phyloP scores from a whole-genome alignment of 2,113 vertebrate genomes.

The Lophotis ruficrista region DNA sequence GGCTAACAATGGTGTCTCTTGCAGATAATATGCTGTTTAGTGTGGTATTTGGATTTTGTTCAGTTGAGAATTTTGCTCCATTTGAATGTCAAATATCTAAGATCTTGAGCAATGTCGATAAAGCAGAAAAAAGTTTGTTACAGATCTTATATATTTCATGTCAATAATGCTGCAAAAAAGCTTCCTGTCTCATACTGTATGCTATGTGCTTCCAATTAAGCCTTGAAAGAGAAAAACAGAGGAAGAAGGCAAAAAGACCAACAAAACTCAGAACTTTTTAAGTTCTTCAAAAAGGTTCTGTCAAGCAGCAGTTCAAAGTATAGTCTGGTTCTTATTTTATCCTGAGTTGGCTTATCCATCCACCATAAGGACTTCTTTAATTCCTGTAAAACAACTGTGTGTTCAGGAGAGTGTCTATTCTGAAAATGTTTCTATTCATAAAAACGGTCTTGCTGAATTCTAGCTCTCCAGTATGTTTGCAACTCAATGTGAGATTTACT shows the following conservation, averaged over 20 bases:
- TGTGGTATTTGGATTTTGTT: not conserved
- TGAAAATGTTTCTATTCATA: conserved; percentile 71
- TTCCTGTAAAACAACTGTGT: conserved; percentile 70
- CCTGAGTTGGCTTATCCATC: conserved; percentile 57
- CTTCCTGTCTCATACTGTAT: not conserved
- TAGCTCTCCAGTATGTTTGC: conserved; percentile 67
- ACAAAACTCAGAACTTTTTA: conserved; percentile 42
- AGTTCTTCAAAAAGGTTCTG: conserved; percentile 57
- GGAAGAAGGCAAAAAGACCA: conserved; percentile 20
- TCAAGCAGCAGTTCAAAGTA: conserved; percentile 55
- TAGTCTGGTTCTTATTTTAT: conserved; percentile 68
- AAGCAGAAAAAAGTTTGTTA: not conserved
- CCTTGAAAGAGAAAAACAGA: not conserved
- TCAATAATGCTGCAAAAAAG: not conserved
- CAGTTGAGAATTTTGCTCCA: not conserved
- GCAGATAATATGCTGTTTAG: not conserved
- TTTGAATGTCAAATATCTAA: not conserved
- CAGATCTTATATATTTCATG: not conserved
- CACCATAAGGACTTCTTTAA: conserved; percentile 66
- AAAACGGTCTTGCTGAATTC: conserved; percentile 62
- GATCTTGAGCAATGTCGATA: not conserved
- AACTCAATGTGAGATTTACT: conserved; percentile 68
- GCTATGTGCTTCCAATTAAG: not conserved
- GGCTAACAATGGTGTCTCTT: not conserved
- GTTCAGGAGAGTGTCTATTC: conserved; percentile 68